Base-by-base conservation (phyloP, 2,113 vertebrate genomes). In the Passer montanus region DNA sequence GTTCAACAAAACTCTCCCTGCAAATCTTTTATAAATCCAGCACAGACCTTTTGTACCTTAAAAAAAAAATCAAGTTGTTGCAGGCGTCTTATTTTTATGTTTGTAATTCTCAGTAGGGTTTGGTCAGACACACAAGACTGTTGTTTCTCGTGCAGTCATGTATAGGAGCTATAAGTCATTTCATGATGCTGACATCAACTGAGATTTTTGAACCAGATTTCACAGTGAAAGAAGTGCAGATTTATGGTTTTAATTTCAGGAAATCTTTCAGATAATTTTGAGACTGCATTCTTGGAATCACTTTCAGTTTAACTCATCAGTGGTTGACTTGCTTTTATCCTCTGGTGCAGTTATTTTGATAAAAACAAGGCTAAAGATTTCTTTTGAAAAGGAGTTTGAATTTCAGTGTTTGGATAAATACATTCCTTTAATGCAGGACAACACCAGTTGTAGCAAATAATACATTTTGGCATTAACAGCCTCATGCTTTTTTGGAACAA, bases 181-280 rank as follows among this genome's bases (percentile, higher is more conserved):
- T 87, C 62, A 66, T n/a, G 78, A 35, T 39, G 16, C 59, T 81
- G 73, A 89, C 56, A 84, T 69, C 47, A 89, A 16, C 72, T 68
- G 64, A 89, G 69, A 87, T 82, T 92, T 91, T 87, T 82, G 64
- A 89, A 49, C 7, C 22, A 64, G 53, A 89, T 89, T 94, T 82
- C 58, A 49, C 44, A 76, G 53, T 62, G 62, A 72, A 72, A 63
- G 46, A 78, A 82, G 50, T 46, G 58, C 31, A 84, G 78, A 82
- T 75, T 93, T 90, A 86, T 81, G 86, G 60, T 78, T 89, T 89
- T 84, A 72, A 89, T 94, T 91, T 95, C 64, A 94, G 81, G 77
- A 91, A 94, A 92, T 85, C 4, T 46, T 91, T 93, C 70, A 62
- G 66, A 69, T 91, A 43, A 58, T 82, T 94, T 50, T 79, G 66